Evolutionary conservation across 2,113 vertebrate species (phyloP), one percentile per base, ranked within the genome.

Genomic region (Dipodomys stephensi): DNA sequence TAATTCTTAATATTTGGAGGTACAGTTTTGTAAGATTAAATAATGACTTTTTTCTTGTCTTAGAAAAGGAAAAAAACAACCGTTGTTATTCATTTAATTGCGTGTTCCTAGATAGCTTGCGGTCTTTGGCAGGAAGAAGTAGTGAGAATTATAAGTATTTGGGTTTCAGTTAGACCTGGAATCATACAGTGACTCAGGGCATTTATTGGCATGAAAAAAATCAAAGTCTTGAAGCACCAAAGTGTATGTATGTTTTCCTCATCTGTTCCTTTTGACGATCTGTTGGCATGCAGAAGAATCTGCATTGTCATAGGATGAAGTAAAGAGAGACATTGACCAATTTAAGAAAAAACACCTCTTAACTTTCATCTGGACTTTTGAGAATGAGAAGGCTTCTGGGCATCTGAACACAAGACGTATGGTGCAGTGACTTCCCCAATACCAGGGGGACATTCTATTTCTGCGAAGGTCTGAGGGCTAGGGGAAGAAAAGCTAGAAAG

Each of bases 71-170:
- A 39, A 76, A 93, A 72, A 90, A 23, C 15, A 46, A 74, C 72
- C 10, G n/a, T 65, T 49, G 13, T 91, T 83, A 85, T 94, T 76
- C 81, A 90, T 79, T 85, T 87, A 76, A 83, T 90, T 88, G 78
- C 68, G 74, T 92, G 93, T 95, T 90, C 94, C 79, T 94, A 39
- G 95, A 93, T 1, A 93, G 90, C 19, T 53, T 79, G 69, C 32
- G 32, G n/a, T 39, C 35, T 65, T 86, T 93, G 96, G 95, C 92
- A 90, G 74, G 60, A 57, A 35, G 15, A 35, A 16, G 10, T 5
- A 28, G n/a, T 5, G 18, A 49, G 64, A 69, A 62, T 25, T 64
- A 60, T 15, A 49, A 23, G 30, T 35, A 39, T 69, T 77, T 87
- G 73, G 80, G 84, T 27, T 22, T 87, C n/a, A n/a, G 49, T 84